phyloP scores from a whole-genome alignment of 1,140 invertebrate genomes.

The Drosophila mayri region DNA sequence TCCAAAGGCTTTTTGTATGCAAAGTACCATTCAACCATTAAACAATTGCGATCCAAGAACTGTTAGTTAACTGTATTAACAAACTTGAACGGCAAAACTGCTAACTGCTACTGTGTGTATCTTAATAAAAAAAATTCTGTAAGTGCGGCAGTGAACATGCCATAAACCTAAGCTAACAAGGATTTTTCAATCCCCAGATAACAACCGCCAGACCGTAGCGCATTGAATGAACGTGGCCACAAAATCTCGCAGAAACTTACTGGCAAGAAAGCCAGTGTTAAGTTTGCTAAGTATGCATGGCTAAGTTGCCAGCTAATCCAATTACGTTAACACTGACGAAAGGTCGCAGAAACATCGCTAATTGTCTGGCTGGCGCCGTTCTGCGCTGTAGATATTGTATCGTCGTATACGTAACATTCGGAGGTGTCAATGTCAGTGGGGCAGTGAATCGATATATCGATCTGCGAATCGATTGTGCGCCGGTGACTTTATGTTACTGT shows the following conservation, averaged over 20 bases:
- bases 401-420: constrained; percentile 60
- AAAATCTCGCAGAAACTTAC: constrained; percentile 33
- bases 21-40: constrained; percentile 78
- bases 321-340: constrained; percentile 64
- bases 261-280: constrained; percentile 11
- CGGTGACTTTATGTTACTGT: constrained; percentile 21
- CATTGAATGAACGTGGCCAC: constrained; percentile 69
- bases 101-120: constrained; percentile 77
- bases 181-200: constrained; percentile 36
- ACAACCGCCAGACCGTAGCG: constrained; percentile 34
- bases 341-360: constrained; percentile 60
- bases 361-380: constrained; percentile 58
- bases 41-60: constrained; percentile 64
- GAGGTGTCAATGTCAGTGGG: constrained; percentile 68
- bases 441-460: constrained; percentile 57
- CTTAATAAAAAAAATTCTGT: constrained; percentile 83
- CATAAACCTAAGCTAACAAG: constrained; percentile 54
- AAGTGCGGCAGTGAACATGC: constrained; percentile 58
- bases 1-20: constrained; percentile 84
- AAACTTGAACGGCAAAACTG: constrained; percentile 51
- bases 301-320: constrained; percentile 63
- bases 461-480: constrained; percentile 23
- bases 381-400: constrained; percentile 9
- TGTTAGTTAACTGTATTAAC: constrained; percentile 53
- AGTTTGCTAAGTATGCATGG: constrained; percentile 15